Percentiles rank a stretch among this genome's conserved stretches.
These are phyloP conservation scores for Agapornis canus DNA, from an alignment of 2,797 vertebrate species.

Conservation along the genomic window DNA sequence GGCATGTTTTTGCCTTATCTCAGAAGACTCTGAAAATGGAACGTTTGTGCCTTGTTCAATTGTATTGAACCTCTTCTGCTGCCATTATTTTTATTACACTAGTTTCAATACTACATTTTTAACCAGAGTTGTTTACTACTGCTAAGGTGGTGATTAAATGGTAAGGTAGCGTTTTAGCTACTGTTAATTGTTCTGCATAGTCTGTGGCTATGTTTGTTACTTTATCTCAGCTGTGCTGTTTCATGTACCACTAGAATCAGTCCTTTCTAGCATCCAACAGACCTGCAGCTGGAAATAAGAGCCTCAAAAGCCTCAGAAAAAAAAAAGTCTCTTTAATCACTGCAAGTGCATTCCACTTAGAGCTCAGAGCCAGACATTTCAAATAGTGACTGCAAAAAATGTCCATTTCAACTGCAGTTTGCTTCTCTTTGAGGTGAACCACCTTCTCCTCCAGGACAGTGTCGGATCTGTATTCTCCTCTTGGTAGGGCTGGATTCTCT, in stretches of 20 bases:
- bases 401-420: neutral
- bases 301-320: neutral
- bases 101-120: conserved; percentile 85
- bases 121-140: conserved; percentile 86
- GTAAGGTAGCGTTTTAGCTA: conserved; percentile 96
- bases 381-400: neutral
- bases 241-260: neutral
- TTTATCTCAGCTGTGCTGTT: neutral
- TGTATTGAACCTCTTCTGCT: conserved; percentile 84
- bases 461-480: neutral
- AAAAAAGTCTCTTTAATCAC: conserved; percentile 5
- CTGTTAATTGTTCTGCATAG: conserved; percentile 73
- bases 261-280: neutral
- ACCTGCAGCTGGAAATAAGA: neutral
- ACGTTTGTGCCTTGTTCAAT: conserved; percentile 89
- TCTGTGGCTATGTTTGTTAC: conserved; percentile 45
- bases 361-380: neutral
- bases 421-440: neutral
- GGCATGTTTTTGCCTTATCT: conserved; percentile 75
- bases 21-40: conserved; percentile 65
- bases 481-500: neutral
- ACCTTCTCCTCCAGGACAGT: neutral
- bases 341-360: neutral
- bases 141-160: conserved; percentile 89
- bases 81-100: conserved; percentile 89